These are phyloP conservation scores for Antechinus flavipes DNA, from an alignment of 2,113 vertebrate genomes.

Conservation along the genomic window DNA sequence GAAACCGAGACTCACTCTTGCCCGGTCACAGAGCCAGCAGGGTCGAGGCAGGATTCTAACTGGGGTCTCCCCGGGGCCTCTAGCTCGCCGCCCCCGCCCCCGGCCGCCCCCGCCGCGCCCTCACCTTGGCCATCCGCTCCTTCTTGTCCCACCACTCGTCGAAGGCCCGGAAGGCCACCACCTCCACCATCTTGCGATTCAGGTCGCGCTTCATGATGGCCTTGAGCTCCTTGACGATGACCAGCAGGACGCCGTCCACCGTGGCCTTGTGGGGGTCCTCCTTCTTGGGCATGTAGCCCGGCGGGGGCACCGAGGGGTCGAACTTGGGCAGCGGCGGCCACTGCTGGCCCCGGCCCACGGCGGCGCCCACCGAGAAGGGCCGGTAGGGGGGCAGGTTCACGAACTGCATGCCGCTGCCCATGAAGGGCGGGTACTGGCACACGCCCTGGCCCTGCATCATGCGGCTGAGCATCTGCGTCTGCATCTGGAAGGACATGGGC, in stretches of 20 bases:
- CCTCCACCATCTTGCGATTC: conserved; percentile 99
- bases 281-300: conserved; percentile 94
- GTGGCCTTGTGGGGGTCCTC: conserved; percentile 99
- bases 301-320: conserved; percentile 95
- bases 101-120: fast-evolving
- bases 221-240: conserved; percentile 98
- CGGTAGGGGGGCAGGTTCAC: conserved; percentile 89
- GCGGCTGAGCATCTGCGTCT: conserved; percentile 98
- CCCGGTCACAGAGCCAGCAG: not conserved
- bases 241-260: conserved; percentile 94
- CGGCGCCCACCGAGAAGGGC: conserved; percentile 87
- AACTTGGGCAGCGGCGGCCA: conserved; percentile 96
- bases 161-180: conserved; percentile 97
- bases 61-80: not conserved
- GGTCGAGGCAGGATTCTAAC: not conserved
- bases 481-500: conserved; percentile 99
- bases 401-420: conserved; percentile 89
- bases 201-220: conserved; percentile 99
- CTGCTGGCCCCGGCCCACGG: conserved; percentile 88
- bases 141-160: conserved; percentile 99
- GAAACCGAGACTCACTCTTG: not conserved
- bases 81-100: not conserved
- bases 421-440: conserved; percentile 91
- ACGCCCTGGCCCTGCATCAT: conserved; percentile 94
- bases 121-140: conserved; percentile 95